Conservation (phyloP, 2,113 vertebrate genomes). For the Terrapene triunguis region DNA sequence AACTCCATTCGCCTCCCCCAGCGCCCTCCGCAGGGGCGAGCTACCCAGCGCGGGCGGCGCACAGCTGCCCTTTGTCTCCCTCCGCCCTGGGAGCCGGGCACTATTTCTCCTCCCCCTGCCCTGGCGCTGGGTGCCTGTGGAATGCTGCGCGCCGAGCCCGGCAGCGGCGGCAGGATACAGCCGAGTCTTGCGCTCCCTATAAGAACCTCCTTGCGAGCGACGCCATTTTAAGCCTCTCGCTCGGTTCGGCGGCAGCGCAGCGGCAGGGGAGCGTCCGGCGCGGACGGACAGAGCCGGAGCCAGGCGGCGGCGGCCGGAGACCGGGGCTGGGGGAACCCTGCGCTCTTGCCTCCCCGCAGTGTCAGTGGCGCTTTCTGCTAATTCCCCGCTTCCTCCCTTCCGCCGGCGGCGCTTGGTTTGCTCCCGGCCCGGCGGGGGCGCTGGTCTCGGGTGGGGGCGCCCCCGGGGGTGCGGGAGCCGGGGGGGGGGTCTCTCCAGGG, state of each 20-base stretch:
- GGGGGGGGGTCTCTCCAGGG: background rate
- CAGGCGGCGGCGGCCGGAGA: conserved; percentile 32
- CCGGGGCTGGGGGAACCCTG: conserved; percentile 25
- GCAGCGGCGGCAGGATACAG: conserved; percentile 85
- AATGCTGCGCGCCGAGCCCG: conserved; percentile 62
- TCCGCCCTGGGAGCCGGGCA: conserved; percentile 64
- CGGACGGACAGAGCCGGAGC: conserved; percentile 20
- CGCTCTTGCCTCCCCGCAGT: conserved; percentile 14
- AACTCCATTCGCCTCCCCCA: background rate
- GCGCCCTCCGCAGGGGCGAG: accelerated
- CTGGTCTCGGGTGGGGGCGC: no score
- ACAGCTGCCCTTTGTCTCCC: conserved; percentile 6
- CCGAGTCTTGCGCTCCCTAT: conserved; percentile 67
- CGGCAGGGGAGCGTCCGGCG: background rate
- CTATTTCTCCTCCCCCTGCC: conserved; percentile 62
- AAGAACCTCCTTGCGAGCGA: conserved; percentile 75
- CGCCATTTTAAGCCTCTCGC: conserved; percentile 90
- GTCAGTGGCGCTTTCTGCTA: conserved; percentile 36
- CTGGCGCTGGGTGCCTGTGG: conserved; percentile 48
- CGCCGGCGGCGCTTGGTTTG: background rate
- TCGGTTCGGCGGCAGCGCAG: background rate
- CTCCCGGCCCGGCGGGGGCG: background rate
- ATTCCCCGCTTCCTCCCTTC: background rate
- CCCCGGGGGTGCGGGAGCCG: no score
- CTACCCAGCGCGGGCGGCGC: background rate